phyloP scores from a whole-genome alignment of 2,888 invertebrate genomes.

The Phytoseiulus persimilis region DNA sequence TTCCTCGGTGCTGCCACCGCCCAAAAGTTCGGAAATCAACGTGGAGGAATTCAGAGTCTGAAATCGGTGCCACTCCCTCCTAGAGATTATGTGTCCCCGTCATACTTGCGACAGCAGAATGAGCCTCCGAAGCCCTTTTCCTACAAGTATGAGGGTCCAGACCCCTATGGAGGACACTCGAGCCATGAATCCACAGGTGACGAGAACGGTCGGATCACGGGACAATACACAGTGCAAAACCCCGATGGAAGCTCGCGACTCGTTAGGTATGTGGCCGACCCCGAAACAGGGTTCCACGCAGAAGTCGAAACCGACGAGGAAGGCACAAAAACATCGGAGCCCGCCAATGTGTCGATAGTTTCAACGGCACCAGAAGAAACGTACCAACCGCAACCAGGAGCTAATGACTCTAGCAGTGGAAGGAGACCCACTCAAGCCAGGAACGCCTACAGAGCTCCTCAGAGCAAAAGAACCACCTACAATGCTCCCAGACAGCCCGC shows the following conservation, averaged over 20 bases:
- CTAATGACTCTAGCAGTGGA: background rate
- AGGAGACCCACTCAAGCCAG: background rate
- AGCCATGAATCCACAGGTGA: slow-evolving; percentile 7
- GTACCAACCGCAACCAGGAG: background rate
- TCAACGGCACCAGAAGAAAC: slow-evolving; percentile 24
- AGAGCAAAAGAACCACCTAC: background rate
- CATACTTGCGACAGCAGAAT: background rate
- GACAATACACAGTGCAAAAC: slow-evolving; percentile 18
- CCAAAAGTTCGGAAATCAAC: background rate
- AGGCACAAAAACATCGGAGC: slow-evolving; percentile 29
- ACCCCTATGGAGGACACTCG: slow-evolving; percentile 25
- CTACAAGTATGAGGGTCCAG: slow-evolving; percentile 24
- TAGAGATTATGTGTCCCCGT: background rate
- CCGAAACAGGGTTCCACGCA: background rate
- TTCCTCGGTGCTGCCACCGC: background rate
- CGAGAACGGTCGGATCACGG: slow-evolving; percentile 11
- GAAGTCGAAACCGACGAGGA: slow-evolving; percentile 28
- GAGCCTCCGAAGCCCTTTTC: slow-evolving; percentile 24
- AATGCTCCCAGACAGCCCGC: background rate
- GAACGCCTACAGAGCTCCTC: background rate
- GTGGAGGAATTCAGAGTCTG: background rate
- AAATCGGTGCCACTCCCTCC: slow-evolving; percentile 8
- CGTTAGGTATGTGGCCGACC: slow-evolving; percentile 14
- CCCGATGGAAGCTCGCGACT: slow-evolving; percentile 29
- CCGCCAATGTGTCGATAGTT: background rate